Conservation (phyloP, 1,140 invertebrate species). For the Physella acuta region DNA sequence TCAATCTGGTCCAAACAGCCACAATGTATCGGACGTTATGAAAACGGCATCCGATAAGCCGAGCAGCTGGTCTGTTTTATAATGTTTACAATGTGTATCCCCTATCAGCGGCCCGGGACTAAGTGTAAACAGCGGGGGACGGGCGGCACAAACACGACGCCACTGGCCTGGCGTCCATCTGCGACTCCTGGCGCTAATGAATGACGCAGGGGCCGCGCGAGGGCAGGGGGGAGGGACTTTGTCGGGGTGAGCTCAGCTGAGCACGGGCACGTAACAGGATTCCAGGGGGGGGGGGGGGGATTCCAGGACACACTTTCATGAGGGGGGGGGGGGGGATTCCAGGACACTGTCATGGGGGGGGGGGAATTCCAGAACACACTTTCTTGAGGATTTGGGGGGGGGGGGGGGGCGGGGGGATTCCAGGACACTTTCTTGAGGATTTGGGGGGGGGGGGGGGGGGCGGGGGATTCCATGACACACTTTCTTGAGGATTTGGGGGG, state of each 20-base stretch:
- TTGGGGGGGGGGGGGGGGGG: too few species aligned
- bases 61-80: conserved; percentile 13
- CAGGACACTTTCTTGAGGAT: too few species aligned
- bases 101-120: conserved; percentile 1
- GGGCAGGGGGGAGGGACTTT: conserved; percentile 3
- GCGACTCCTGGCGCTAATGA: conserved; percentile 6
- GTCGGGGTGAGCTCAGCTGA: not conserved
- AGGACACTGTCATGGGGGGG: too few species aligned
- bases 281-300: too few species aligned
- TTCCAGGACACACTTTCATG: too few species aligned
- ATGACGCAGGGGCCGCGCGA: conserved; percentile 8
- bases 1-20: too few species aligned
- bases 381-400: too few species aligned
- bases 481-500: too few species aligned
- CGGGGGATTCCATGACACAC: too few species aligned
- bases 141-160: conserved; percentile 11
- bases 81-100: conserved; percentile 17
- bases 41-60: conserved; percentile 2
- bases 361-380: too few species aligned
- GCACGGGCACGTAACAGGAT: not conserved
- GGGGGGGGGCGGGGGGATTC: too few species aligned
- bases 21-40: not conserved
- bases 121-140: conserved; percentile 3
- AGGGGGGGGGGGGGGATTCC: too few species aligned
- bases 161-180: conserved; percentile 12